Evolutionary conservation across 1,140 invertebrate genomes (phyloP).

Genomic region (Cotesia vestalis): DNA sequence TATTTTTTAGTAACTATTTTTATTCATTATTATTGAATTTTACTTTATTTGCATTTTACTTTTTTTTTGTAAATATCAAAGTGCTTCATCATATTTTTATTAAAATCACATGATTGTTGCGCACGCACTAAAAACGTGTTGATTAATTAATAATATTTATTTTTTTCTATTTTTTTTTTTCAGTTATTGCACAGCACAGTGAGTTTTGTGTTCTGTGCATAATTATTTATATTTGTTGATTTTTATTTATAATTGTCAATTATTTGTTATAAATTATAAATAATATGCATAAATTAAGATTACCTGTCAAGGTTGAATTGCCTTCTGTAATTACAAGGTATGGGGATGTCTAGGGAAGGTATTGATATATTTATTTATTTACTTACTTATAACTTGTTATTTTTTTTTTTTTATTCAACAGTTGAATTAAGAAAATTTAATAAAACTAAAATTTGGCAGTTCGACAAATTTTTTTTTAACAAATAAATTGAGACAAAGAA

Average conservation of each 20-base stretch:
- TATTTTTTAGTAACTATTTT: not conserved
- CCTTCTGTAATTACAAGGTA: conserved; percentile 61
- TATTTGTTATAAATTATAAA: conserved; percentile 33
- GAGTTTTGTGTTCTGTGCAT: not conserved
- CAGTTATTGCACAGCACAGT: not conserved
- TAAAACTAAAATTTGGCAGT: too few species aligned
- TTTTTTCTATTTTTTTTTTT: conserved; percentile 2
- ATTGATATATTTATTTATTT: conserved; percentile 35
- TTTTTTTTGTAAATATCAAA: conserved; percentile 22
- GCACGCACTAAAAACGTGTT: conserved; percentile 15
- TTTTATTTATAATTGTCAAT: conserved; percentile 44
- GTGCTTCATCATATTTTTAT: conserved; percentile 30
- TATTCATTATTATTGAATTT: not conserved
- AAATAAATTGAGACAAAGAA: too few species aligned
- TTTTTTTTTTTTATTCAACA: too few species aligned
- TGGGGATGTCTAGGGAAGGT: conserved; percentile 53
- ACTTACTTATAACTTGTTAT: not conserved
- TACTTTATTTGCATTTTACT: not conserved
- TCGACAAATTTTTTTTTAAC: too few species aligned
- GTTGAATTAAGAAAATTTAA: too few species aligned
- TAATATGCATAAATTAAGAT: conserved; percentile 61
- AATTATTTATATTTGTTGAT: not conserved
- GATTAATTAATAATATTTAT: not conserved
- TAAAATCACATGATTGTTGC: conserved; percentile 27
- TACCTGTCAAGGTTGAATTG: conserved; percentile 61